These are phyloP conservation scores for Callipepla californica DNA, from an alignment of 2,113 vertebrate species.

Conservation along the genomic window DNA sequence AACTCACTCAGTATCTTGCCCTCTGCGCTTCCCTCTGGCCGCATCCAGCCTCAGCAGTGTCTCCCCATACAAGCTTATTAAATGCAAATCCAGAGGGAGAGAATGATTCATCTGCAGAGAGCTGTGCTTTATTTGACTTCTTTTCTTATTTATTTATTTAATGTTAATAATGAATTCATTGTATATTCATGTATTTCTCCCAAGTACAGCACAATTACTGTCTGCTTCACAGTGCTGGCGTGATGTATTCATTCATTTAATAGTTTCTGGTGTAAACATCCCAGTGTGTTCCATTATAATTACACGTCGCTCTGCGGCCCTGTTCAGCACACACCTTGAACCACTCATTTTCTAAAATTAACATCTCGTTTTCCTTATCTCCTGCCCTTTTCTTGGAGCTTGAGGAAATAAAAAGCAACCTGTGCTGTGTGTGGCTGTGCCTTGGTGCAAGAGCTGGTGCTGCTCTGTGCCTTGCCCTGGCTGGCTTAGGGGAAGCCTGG, in stretches of 20 bases:
- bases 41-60: background rate
- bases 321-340: background rate
- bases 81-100: background rate
- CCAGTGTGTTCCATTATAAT: background rate
- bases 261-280: background rate
- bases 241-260: background rate
- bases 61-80: background rate
- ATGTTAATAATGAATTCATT: background rate
- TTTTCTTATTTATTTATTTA: background rate
- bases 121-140: background rate
- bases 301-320: background rate
- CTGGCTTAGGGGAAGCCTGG: background rate
- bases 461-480: accelerated
- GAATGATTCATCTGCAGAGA: background rate
- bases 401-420: background rate
- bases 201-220: background rate
- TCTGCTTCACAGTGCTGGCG: background rate
- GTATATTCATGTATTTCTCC: background rate
- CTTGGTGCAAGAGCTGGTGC: accelerated
- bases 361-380: background rate
- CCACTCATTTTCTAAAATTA: background rate
- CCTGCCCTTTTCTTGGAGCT: background rate
- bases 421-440: background rate
- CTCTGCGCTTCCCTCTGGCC: background rate
- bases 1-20: background rate